Conservation (phyloP, 2,113 vertebrate genomes). For the Colinus virginianus region DNA sequence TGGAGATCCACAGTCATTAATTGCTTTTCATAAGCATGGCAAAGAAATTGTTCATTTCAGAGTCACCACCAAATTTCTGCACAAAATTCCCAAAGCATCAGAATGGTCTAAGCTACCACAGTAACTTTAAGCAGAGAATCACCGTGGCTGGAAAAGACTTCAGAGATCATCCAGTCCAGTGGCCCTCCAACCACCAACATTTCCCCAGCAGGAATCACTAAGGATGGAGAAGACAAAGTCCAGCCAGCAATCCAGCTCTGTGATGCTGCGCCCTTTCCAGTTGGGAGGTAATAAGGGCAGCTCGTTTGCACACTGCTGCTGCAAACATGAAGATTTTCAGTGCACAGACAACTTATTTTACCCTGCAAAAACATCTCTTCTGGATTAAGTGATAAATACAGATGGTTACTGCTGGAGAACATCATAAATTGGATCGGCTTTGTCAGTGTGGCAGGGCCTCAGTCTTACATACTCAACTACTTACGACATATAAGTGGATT, state of each 20-base stretch:
- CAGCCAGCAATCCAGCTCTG: too few species aligned
- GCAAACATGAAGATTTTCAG: not conserved
- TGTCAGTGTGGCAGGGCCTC: accelerated
- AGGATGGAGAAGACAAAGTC: too few species aligned
- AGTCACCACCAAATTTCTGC: not conserved
- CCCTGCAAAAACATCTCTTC: not conserved
- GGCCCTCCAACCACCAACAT: too few species aligned
- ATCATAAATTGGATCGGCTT: not conserved
- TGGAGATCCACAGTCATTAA: not conserved
- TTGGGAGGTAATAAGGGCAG: not conserved
- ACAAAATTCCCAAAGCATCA: not conserved
- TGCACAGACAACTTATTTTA: accelerated
- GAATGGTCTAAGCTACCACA: not conserved
- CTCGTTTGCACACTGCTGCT: not conserved
- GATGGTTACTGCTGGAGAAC: not conserved
- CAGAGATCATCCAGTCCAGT: too few species aligned
- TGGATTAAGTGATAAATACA: not conserved
- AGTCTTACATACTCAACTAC: not conserved
- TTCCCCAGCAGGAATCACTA: too few species aligned
- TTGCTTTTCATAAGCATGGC: accelerated
- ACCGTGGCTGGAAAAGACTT: too few species aligned
- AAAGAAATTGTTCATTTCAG: not conserved
- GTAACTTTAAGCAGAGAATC: not conserved
- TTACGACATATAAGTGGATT: not conserved
- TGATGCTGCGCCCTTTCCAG: not conserved